phyloP scores from a whole-genome alignment of 2,113 vertebrate genomes.

The Pedionomus torquatus region DNA sequence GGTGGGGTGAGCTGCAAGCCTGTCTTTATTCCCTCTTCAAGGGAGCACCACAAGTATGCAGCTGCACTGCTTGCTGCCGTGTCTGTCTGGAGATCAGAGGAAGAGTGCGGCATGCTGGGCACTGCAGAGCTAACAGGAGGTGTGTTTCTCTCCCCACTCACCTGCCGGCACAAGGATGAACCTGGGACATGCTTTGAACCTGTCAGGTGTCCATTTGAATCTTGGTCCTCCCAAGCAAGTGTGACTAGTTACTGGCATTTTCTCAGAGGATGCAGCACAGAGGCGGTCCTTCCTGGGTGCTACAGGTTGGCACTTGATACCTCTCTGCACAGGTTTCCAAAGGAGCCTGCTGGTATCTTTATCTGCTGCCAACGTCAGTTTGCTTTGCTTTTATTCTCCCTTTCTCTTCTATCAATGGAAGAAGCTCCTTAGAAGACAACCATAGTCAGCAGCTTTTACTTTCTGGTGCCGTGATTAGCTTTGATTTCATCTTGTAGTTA shows the following conservation, averaged over 20 bases:
- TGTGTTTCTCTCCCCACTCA: not conserved
- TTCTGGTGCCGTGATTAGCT: not conserved
- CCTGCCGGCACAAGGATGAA: rapidly evolving
- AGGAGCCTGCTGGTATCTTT: not conserved
- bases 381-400: not conserved
- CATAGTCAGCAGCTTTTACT: not conserved
- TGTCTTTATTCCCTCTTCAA: not conserved
- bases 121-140: not conserved
- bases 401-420: not conserved
- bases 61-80: not conserved
- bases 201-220: not conserved
- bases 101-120: rapidly evolving
- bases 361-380: not conserved
- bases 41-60: not conserved
- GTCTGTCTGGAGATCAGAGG: not conserved
- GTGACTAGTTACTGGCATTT: not conserved
- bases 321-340: not conserved
- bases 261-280: not conserved
- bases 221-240: rapidly evolving
- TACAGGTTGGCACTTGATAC: not conserved
- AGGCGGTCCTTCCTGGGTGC: not conserved
- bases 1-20: rapidly evolving
- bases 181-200: not conserved
- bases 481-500: not conserved
- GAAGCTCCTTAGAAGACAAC: not conserved